Evolutionary conservation across 2,113 vertebrate genomes (phyloP), one percentile per base, ranked within the genome.

Genomic region (Cynoglossus semilaevis): DNA sequence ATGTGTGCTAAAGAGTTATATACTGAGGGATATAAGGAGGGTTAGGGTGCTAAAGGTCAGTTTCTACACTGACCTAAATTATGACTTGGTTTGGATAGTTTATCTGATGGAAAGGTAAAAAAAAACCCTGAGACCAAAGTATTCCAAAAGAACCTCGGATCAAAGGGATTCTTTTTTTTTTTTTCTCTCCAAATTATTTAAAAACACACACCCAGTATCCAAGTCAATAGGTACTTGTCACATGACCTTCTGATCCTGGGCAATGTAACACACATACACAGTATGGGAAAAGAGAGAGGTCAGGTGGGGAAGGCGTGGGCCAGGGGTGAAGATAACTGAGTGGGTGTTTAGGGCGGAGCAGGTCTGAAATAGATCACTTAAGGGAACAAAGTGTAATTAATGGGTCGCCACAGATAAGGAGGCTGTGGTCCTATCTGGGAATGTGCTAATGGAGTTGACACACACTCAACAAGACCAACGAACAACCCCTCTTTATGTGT

Each of bases 361-460:
- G 82, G 86, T 88, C 85, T 88, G 90, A 90, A 91, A 91, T 90
- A 91, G 91, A 91, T 91, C 90, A 92, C 91, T 91, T 90, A 91
- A 85, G 84, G 88, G 90, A 91, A 91, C 91, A 91, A 91, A 92
- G 91, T 92, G 90, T 91, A 92, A 92, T 92, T 91, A 91, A 91
- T 91, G 90, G 88, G 88, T 89, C 78, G 81, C 85, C 72, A 72
- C 70, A 88, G 90, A 91, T 92, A 91, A 91, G 86, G 89, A 82
- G 71, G 77, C 88, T 80, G 77, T 77, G 81, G 86, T 65, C 84
- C 91, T 91, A 91, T 92, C 90, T 81, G 90, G 86, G 89, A 91
- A 91, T 91, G 90, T 89, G 88, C 88, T 91, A 91, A 91, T 91
- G 85, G 90, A 89, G 87, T 89, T 84, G 85, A 91, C 84, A 88